phyloP scores from a whole-genome alignment of 2,888 invertebrate genomes.

The Myathropa florea region DNA sequence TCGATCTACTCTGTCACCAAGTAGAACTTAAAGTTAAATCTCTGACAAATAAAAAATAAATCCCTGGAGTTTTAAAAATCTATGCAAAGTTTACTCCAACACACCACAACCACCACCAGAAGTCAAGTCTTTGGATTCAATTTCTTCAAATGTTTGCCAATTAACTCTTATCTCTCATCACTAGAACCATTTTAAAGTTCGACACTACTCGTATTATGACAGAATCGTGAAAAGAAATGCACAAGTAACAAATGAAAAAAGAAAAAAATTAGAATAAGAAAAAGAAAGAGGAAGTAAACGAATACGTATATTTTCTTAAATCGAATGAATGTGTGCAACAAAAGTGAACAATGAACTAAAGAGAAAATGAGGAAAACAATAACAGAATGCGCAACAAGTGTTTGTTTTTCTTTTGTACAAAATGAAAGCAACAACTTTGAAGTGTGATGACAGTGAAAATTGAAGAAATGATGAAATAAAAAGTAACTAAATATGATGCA shows the following conservation, averaged over 20 bases:
- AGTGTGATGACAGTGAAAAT: not conserved
- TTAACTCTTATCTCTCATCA: conserved; percentile 35
- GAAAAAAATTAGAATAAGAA: not conserved
- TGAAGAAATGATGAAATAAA: not conserved
- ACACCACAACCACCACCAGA: not conserved
- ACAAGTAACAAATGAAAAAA: not conserved
- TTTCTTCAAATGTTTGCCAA: conserved; percentile 52
- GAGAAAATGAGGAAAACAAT: conserved; percentile 24
- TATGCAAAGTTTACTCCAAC: not conserved
- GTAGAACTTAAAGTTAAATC: not conserved
- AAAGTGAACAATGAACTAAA: not conserved
- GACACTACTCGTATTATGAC: conserved; percentile 8
- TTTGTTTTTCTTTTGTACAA: conserved; percentile 3
- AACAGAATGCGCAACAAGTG: conserved; percentile 27
- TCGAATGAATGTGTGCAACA: not conserved
- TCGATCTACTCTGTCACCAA: too few relatives aligned
- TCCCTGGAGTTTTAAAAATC: not conserved
- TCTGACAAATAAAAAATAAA: not conserved
- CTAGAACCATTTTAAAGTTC: conserved; percentile 59
- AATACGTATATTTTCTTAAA: conserved; percentile 6
- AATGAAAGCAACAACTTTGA: conserved; percentile 52
- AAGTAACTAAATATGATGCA: conserved; percentile 35
- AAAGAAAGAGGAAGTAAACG: not conserved
- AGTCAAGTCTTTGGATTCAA: conserved; percentile 40
- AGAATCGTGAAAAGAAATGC: conserved; percentile 16